Evolutionary conservation across 2,888 invertebrate species (phyloP).

Genomic region (Acleris literana): DNA sequence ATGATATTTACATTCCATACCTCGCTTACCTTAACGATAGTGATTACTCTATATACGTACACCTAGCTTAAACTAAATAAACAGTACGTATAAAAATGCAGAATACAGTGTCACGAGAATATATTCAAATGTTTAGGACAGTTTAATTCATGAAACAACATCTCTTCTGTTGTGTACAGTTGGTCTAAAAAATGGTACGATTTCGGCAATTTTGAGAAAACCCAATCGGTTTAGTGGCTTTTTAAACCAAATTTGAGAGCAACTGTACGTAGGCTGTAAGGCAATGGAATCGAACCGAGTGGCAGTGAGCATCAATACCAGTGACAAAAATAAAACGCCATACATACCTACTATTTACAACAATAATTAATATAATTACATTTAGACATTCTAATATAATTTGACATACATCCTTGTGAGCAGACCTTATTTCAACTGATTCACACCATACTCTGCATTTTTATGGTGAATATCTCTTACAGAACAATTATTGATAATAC

Average conservation of each 20-base stretch:
- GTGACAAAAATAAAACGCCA: slow-evolving; percentile 7
- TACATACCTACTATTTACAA: slow-evolving; percentile 35
- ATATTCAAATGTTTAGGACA: slow-evolving; percentile 27
- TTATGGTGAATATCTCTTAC: slow-evolving; percentile 65
- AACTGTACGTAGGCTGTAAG: slow-evolving; percentile 30
- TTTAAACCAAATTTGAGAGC: slow-evolving; percentile 28
- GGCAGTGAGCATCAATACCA: slow-evolving; percentile 8
- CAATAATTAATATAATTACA: slow-evolving; percentile 27
- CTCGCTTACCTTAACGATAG: slow-evolving; percentile 69
- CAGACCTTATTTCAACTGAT: slow-evolving; percentile 28
- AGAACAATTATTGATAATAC: slow-evolving; percentile 62
- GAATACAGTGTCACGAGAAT: slow-evolving; percentile 55
- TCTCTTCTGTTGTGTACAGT: slow-evolving; percentile 20
- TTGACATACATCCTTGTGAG: slow-evolving; percentile 33
- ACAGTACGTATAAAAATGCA: slow-evolving; percentile 63
- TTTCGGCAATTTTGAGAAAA: slow-evolving; percentile 24
- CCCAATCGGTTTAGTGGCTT: slow-evolving; percentile 15
- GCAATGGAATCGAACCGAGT: slow-evolving; percentile 43
- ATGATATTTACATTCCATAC: slow-evolving; percentile 82
- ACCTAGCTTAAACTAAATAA: slow-evolving; percentile 69
- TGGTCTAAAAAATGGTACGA: slow-evolving; percentile 26
- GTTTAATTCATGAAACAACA: slow-evolving; percentile 26
- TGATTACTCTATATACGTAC: slow-evolving; percentile 70
- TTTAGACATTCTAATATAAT: slow-evolving; percentile 31
- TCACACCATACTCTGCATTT: slow-evolving; percentile 74